Conservation (phyloP, 2,888 invertebrate genomes). For the Lasioglossum pauxillum region DNA sequence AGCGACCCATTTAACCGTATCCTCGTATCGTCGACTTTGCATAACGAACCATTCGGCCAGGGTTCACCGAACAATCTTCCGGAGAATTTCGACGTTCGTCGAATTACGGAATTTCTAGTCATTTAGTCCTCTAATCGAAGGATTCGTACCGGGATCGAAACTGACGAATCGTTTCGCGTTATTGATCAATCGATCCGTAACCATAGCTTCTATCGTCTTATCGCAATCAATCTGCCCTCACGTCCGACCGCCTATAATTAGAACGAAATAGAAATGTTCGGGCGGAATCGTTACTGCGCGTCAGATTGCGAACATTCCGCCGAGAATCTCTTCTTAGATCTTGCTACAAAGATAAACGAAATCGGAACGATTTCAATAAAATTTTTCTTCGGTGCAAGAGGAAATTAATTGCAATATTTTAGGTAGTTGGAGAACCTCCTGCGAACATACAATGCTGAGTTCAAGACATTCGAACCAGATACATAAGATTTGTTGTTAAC, state of each 20-base stretch:
- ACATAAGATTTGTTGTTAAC: too few relatives aligned
- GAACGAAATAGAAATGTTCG: slow-evolving; percentile 11
- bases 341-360: background rate
- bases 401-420: background rate
- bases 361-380: background rate
- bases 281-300: background rate
- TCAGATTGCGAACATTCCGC: background rate
- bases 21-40: background rate
- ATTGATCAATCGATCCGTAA: slow-evolving; percentile 68
- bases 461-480: too few relatives aligned
- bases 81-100: background rate
- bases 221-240: slow-evolving; percentile 44
- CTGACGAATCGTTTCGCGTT: slow-evolving; percentile 48
- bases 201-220: slow-evolving; percentile 57
- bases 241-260: slow-evolving; percentile 38
- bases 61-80: background rate
- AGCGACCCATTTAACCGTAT: background rate
- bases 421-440: too few relatives aligned
- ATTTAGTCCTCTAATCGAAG: background rate
- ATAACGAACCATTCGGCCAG: background rate
- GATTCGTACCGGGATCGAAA: slow-evolving; percentile 19
- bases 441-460: too few relatives aligned
- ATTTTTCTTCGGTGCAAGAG: background rate
- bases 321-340: background rate
- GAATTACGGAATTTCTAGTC: slow-evolving; percentile 30